A percentile compares a stretch with the other conserved stretches of the same genome.
Evolutionary conservation across 1,140 invertebrate species (phyloP).

Genomic region (Micrasema minimum): DNA sequence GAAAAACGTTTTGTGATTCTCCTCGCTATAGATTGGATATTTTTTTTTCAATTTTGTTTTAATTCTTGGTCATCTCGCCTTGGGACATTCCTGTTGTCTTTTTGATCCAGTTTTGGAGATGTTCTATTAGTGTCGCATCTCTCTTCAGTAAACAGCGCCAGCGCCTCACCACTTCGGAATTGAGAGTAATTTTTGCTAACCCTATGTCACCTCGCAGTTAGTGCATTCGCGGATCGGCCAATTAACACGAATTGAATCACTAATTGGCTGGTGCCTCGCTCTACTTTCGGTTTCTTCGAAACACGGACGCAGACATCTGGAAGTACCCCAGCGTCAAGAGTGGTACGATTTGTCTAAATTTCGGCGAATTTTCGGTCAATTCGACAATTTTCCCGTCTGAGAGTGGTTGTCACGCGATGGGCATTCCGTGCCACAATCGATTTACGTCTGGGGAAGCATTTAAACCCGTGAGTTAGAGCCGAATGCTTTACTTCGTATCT

Average conservation of each 20-base stretch:
- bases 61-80: no score
- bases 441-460: constrained; percentile 2
- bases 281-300: constrained; percentile 36
- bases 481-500: constrained; percentile 9
- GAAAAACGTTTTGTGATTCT: no score
- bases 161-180: no score
- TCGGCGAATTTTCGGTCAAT: constrained; percentile 32
- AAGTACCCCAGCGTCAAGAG: background rate
- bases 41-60: no score
- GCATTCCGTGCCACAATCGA: constrained; percentile 20
- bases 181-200: background rate
- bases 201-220: background rate
- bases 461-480: constrained; percentile 4
- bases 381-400: constrained; percentile 26
- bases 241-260: constrained; percentile 27
- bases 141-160: no score
- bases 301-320: constrained; percentile 13
- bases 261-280: constrained; percentile 34
- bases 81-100: no score
- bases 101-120: no score
- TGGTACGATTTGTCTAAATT: constrained; percentile 14
- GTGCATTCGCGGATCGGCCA: constrained; percentile 11
- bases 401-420: constrained; percentile 22
- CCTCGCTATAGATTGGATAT: no score
- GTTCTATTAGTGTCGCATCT: no score